These are phyloP conservation scores for Irena cyanogastra DNA, from an alignment of 2,113 vertebrate species.

Conservation along the genomic window DNA sequence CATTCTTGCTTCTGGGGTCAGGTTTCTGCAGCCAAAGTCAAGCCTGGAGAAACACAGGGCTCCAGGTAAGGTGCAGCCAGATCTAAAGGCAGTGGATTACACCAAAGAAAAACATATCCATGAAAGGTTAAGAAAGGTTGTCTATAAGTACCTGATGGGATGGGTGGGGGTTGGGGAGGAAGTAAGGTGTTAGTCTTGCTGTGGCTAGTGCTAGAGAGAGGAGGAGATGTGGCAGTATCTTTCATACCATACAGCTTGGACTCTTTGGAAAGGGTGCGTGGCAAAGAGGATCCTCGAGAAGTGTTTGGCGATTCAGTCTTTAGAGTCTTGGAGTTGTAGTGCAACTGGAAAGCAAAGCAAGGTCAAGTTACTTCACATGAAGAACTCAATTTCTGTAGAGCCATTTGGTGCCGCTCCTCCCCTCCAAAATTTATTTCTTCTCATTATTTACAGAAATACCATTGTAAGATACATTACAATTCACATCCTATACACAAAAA, in stretches of 20 bases:
- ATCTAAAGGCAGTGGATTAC: conserved; percentile 34
- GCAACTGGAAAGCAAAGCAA: conserved; percentile 79
- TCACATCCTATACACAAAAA: neutral
- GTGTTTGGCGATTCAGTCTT: conserved; percentile 94
- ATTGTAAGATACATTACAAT: fast-evolving
- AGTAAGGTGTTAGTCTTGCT: conserved; percentile 93
- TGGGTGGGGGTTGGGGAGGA: conserved; percentile 92
- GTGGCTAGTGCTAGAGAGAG: conserved; percentile 79
- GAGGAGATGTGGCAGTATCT: conserved; percentile 80
- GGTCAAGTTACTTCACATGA: neutral
- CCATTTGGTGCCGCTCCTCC: neutral
- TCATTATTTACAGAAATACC: neutral
- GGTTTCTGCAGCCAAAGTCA: neutral
- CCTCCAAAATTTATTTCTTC: neutral
- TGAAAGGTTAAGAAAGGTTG: conserved; percentile 14
- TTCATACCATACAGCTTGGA: conserved; percentile 99
- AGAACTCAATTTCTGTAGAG: neutral
- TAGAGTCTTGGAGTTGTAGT: conserved; percentile 97
- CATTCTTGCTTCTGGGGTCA: neutral
- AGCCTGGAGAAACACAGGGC: neutral
- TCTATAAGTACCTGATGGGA: conserved; percentile 88
- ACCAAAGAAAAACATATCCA: neutral
- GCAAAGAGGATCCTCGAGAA: conserved; percentile 94
- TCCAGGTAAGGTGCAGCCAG: neutral
- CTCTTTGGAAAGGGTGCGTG: conserved; percentile 96